phyloP scores from a whole-genome alignment of 2,113 vertebrate genomes.

The human (Homo sapiens) region DNA sequence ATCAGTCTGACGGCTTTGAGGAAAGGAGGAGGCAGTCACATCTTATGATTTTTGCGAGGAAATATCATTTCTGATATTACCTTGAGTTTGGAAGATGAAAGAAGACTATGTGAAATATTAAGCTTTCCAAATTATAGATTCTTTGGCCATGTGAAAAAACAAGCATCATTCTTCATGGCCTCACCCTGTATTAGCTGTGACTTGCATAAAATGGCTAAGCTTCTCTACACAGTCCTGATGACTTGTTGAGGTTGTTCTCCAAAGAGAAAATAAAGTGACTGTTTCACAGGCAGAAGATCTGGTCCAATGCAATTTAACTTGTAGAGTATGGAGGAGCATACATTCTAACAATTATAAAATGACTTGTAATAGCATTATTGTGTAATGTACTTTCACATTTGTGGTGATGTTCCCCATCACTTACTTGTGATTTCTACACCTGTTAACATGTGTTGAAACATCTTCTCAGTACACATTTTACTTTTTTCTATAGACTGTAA shows the following conservation, averaged over 20 bases:
- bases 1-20: not conserved
- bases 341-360: not conserved
- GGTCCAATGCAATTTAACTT: not conserved
- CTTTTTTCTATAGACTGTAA: not conserved
- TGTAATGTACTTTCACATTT: not conserved
- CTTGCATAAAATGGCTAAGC: not conserved
- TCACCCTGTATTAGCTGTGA: too few relatives aligned
- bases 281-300: not conserved
- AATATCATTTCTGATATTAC: not conserved
- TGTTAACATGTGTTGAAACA: not conserved
- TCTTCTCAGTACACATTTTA: not conserved
- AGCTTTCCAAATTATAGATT: not conserved
- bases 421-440: not conserved
- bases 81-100: constrained; percentile 44
- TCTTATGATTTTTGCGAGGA: not conserved
- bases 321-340: not conserved
- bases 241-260: not conserved
- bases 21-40: not conserved
- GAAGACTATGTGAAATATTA: not conserved
- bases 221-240: not conserved
- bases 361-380: not conserved
- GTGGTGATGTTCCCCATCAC: not conserved
- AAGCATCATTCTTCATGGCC: not conserved
- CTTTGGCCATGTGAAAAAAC: not conserved
- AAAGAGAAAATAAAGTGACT: not conserved